A percentile compares a stretch with the other conserved stretches of the same genome.
Evolutionary conservation across 2,888 invertebrate species (phyloP).

Genomic region (Acanthosoma haemorrhoidale): DNA sequence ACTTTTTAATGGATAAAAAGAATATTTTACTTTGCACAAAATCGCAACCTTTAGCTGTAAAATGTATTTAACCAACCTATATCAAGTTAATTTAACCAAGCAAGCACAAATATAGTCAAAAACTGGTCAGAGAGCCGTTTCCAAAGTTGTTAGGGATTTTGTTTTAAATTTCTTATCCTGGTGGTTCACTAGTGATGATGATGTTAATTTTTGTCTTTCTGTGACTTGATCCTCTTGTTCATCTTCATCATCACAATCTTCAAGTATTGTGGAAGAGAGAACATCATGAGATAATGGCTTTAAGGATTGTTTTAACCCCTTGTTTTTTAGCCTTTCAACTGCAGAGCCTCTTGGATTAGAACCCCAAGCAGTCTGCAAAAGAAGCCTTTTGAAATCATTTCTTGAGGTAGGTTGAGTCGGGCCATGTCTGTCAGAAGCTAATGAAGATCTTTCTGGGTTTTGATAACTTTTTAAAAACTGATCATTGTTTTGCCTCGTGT

Average conservation of each 20-base stretch:
- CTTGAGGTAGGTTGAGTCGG: constrained; percentile 64
- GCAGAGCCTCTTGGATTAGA: constrained; percentile 66
- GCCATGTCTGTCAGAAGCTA: constrained; percentile 39
- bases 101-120: not conserved
- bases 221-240: constrained; percentile 46
- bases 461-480: constrained; percentile 25
- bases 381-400: constrained; percentile 74
- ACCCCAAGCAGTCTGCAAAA: constrained; percentile 65
- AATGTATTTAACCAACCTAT: no score
- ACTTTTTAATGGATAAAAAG: no score
- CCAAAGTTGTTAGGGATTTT: constrained; percentile 38
- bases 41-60: no score
- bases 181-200: constrained; percentile 36
- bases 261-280: constrained; percentile 77
- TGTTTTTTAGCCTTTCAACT: constrained; percentile 53
- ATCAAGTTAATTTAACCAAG: not conserved
- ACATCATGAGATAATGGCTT: constrained; percentile 57
- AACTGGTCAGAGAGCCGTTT: constrained; percentile 40
- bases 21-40: no score
- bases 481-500: constrained; percentile 27
- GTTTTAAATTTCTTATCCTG: constrained; percentile 38
- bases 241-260: constrained; percentile 74
- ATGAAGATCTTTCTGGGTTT: constrained; percentile 34
- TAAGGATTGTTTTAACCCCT: constrained; percentile 26
- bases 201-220: not conserved